phyloP scores from a whole-genome alignment of 64 coral and sea anemone species.

The Cladopsammia gracilis region DNA sequence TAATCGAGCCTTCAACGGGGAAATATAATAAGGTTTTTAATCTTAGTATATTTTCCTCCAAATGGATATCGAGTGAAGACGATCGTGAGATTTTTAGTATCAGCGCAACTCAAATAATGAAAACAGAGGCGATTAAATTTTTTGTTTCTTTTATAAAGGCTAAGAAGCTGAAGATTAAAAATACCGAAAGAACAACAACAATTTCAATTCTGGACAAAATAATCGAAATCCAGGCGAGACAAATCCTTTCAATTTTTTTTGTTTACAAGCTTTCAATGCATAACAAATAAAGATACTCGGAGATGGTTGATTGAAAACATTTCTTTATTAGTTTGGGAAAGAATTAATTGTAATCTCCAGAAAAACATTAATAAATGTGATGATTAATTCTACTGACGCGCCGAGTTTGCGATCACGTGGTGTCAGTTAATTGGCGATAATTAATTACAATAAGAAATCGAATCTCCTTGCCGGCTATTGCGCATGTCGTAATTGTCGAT shows the following conservation, averaged over 20 bases:
- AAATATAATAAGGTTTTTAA: not conserved
- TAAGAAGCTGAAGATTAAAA: slow-evolving; percentile 49
- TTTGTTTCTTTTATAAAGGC: slow-evolving; percentile 36
- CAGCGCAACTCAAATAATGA: not conserved
- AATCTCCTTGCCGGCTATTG: slow-evolving; percentile 18
- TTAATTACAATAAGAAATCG: slow-evolving; percentile 80
- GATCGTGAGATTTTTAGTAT: not conserved
- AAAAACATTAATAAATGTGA: slow-evolving; percentile 90
- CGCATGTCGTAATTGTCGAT: slow-evolving; percentile 94
- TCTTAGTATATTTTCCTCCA: not conserved
- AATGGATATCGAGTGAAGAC: not conserved
- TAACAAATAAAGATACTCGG: slow-evolving; percentile 30
- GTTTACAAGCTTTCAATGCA: slow-evolving; percentile 31
- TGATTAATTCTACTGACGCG: slow-evolving; percentile 81
- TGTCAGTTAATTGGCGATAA: slow-evolving; percentile 76
- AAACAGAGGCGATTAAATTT: slow-evolving; percentile 35
- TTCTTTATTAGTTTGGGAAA: slow-evolving; percentile 77
- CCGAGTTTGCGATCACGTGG: slow-evolving; percentile 75
- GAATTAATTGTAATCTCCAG: slow-evolving; percentile 82
- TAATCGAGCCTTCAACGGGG: slow-evolving; percentile 16
- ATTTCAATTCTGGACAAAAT: slow-evolving; percentile 18
- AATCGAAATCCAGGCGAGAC: slow-evolving; percentile 54
- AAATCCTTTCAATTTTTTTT: slow-evolving; percentile 43
- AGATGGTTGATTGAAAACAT: slow-evolving; percentile 65
- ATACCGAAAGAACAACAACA: slow-evolving; percentile 42